Evolutionary conservation across 2,888 invertebrate genomes (phyloP).

Genomic region (Cerastoderma edule): DNA sequence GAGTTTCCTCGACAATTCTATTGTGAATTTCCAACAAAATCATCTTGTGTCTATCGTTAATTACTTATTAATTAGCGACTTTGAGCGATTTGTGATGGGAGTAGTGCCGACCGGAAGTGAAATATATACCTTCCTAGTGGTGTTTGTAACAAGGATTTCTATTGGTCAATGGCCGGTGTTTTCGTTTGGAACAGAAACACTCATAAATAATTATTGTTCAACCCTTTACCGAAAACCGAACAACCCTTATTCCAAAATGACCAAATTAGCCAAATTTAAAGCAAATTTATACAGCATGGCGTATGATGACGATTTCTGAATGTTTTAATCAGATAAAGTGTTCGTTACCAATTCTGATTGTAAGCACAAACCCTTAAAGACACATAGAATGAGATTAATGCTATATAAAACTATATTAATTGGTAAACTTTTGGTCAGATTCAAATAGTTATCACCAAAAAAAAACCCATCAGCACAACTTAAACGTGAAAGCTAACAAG

Average conservation of each 20-base stretch:
- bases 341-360: too few species aligned
- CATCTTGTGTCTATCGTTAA: slow-evolving; percentile 74
- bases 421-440: too few species aligned
- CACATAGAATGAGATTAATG: too few species aligned
- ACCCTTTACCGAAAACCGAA: not conserved
- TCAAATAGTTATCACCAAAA: too few species aligned
- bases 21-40: slow-evolving; percentile 97
- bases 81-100: not conserved
- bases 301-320: not conserved
- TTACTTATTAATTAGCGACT: not conserved
- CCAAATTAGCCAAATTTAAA: not conserved
- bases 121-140: slow-evolving; percentile 7
- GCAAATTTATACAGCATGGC: not conserved
- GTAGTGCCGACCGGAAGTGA: slow-evolving; percentile 31
- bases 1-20: slow-evolving; percentile 98
- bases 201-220: not conserved
- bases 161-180: slow-evolving; percentile 30
- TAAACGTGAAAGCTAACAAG: too few species aligned
- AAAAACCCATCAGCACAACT: too few species aligned
- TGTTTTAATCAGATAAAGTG: not conserved
- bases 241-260: not conserved
- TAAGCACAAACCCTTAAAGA: too few species aligned
- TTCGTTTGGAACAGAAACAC: not conserved
- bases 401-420: too few species aligned
- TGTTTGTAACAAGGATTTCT: slow-evolving; percentile 26